Percentiles rank a stretch among this genome's conserved stretches.
These are phyloP conservation scores for Limnephilus marmoratus DNA, from an alignment of 2,888 invertebrate species.

Conservation along the genomic window DNA sequence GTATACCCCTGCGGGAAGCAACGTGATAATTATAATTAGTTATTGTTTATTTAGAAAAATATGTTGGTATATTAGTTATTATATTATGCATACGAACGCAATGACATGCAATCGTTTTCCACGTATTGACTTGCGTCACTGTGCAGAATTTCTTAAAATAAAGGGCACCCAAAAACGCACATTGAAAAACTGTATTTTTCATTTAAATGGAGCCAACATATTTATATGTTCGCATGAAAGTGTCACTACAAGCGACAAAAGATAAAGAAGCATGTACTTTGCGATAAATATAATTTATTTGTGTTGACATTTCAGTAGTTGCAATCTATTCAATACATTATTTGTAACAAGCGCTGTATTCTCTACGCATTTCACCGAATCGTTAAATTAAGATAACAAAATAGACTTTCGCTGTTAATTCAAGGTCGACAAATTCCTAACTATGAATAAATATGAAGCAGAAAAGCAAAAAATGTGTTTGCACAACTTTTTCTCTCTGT, in stretches of 20 bases:
- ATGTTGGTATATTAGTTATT: too few relatives aligned
- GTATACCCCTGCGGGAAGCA: too few relatives aligned
- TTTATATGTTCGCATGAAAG: neutral
- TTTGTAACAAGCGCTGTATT: neutral
- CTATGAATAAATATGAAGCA: neutral
- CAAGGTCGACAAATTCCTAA: neutral
- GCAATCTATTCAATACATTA: neutral
- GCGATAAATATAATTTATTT: neutral
- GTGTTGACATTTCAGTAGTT: neutral
- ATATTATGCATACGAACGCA: too few relatives aligned
- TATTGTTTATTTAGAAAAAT: too few relatives aligned
- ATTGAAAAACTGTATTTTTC: neutral
- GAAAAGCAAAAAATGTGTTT: neutral
- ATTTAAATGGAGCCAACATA: neutral
- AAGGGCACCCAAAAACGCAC: neutral
- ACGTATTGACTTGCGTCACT: too few relatives aligned
- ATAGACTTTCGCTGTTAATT: neutral
- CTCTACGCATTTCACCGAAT: neutral
- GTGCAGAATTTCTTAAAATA: too few relatives aligned
- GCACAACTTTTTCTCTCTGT: neutral
- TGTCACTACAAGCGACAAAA: neutral
- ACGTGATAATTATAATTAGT: too few relatives aligned
- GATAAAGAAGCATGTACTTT: neutral
- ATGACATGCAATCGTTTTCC: too few relatives aligned
- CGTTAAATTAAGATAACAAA: neutral